A percentile compares a stretch with the other conserved stretches of the same genome.
Conservation (phyloP, 2,888 invertebrate species). For the Piscicola geometra region DNA sequence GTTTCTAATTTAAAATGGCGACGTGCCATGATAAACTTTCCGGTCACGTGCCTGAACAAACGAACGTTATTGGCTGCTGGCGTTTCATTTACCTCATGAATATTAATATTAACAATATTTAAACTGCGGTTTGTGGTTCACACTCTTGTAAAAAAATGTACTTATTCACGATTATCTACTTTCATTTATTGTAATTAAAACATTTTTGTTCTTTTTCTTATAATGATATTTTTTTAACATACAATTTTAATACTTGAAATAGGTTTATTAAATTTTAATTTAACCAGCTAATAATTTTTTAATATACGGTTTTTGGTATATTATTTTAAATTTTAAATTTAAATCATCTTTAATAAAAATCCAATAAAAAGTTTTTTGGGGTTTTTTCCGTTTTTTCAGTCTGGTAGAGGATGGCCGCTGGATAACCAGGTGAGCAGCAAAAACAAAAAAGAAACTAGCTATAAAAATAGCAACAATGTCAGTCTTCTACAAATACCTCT, state of each 20-base stretch:
- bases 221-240: not conserved
- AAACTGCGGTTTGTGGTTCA: not conserved
- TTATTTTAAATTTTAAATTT: not conserved
- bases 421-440: too few relatives aligned
- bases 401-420: too few relatives aligned
- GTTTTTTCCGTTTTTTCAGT: too few relatives aligned
- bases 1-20: conserved; percentile 13
- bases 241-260: not conserved
- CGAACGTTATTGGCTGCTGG: not conserved
- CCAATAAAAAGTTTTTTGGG: too few relatives aligned
- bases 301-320: not conserved
- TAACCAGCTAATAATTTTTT: not conserved
- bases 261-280: not conserved
- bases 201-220: not conserved
- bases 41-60: not conserved
- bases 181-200: not conserved
- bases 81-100: not conserved
- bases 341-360: not conserved
- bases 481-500: too few relatives aligned
- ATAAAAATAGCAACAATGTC: too few relatives aligned
- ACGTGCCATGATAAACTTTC: conserved; percentile 16
- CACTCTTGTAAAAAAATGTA: not conserved
- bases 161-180: not conserved
- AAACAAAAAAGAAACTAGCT: too few relatives aligned
- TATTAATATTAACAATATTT: not conserved